A percentile compares a stretch with the other conserved stretches of the same genome.
Evolutionary conservation across 1,140 invertebrate genomes (phyloP).

Genomic region (Drosophila dunni): DNA sequence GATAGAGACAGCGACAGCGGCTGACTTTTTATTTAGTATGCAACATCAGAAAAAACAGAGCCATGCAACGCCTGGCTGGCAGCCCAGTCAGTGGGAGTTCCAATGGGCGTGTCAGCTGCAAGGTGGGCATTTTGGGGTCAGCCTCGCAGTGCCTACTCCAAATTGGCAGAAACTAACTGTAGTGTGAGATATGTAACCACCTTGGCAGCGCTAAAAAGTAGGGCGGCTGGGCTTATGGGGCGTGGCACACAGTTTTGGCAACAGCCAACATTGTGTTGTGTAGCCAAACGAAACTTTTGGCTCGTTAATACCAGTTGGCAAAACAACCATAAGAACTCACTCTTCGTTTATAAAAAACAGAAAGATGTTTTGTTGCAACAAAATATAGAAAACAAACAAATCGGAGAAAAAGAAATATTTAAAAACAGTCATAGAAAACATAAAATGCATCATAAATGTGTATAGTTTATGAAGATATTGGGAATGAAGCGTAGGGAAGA

Average conservation of each 20-base stretch:
- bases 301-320: slow-evolving; percentile 69
- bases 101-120: not conserved
- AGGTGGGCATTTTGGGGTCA: slow-evolving; percentile 20
- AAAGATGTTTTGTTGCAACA: slow-evolving; percentile 4
- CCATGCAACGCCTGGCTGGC: slow-evolving; percentile 32
- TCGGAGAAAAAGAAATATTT: slow-evolving; percentile 7
- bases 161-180: slow-evolving; percentile 41
- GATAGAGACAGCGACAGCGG: not conserved
- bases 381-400: slow-evolving; percentile 7
- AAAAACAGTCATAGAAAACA: slow-evolving; percentile 1
- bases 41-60: slow-evolving; percentile 9
- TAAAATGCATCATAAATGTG: slow-evolving; percentile 4
- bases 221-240: not conserved
- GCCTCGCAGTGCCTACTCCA: slow-evolving; percentile 28
- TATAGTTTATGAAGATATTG: not conserved
- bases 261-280: slow-evolving; percentile 39
- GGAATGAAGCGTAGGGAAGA: not conserved
- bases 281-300: slow-evolving; percentile 63
- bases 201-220: slow-evolving; percentile 28
- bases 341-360: slow-evolving; percentile 18
- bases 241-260: slow-evolving; percentile 57
- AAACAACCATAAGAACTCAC: slow-evolving; percentile 31
- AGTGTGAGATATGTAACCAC: slow-evolving; percentile 17
- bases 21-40: not conserved
- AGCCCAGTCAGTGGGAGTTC: slow-evolving; percentile 4